These are phyloP conservation scores for Gymnothorax javanicus DNA, from an alignment of 2,797 vertebrate genomes.

Conservation along the genomic window DNA sequence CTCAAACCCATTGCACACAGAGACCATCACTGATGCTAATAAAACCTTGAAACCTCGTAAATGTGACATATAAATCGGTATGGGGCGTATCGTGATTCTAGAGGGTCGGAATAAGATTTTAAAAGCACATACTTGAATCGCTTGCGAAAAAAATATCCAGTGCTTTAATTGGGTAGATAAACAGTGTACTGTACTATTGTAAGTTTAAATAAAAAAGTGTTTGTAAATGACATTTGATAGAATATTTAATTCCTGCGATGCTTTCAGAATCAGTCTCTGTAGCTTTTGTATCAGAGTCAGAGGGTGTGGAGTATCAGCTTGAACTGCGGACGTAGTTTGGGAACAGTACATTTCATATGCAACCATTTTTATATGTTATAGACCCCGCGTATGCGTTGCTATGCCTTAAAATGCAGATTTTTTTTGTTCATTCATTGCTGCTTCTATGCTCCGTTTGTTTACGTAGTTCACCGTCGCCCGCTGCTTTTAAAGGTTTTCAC, in stretches of 20 bases:
- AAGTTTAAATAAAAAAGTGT: conserved; percentile 22
- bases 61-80: not conserved
- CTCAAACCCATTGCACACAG: not conserved
- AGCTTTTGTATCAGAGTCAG: conserved; percentile 44
- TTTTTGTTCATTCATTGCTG: conserved; percentile 70
- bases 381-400: conserved; percentile 61
- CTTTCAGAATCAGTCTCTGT: conserved; percentile 34
- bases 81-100: conserved; percentile 1
- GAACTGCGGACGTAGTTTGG: conserved; percentile 49
- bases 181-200: conserved; percentile 66
- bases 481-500: conserved; percentile 44
- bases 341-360: conserved; percentile 71
- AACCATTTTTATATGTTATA: conserved; percentile 54
- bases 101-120: not conserved
- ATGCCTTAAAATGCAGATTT: conserved; percentile 67
- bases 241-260: conserved; percentile 35
- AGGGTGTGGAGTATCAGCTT: conserved; percentile 47
- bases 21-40: not conserved
- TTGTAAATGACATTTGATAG: conserved; percentile 21
- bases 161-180: conserved; percentile 41
- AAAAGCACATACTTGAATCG: conserved; percentile 65
- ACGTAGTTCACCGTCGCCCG: conserved; percentile 58
- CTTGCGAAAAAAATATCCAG: conserved; percentile 46
- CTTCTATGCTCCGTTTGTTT: conserved; percentile 77
- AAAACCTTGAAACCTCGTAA: conserved; percentile 17